Evolutionary conservation across 2,888 invertebrate genomes (phyloP).

Genomic region (Unio delphinus): DNA sequence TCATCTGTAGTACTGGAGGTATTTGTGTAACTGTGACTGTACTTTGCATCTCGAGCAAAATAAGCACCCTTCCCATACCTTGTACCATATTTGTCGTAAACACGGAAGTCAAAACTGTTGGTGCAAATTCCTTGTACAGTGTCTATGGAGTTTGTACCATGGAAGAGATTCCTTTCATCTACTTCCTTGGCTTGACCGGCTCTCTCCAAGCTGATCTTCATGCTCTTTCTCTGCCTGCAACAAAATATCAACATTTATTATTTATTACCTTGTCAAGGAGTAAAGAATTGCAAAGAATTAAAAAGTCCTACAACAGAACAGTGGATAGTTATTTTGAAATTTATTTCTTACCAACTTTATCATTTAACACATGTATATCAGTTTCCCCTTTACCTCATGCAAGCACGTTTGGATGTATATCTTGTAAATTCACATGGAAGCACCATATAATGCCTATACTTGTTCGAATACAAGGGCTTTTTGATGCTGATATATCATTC

Average conservation of each 20-base stretch:
- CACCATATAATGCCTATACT: too few species aligned
- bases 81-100: constrained; percentile 50
- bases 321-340: too few species aligned
- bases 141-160: constrained; percentile 45
- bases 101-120: constrained; percentile 50
- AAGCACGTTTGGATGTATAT: too few species aligned
- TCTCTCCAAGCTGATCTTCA: constrained; percentile 13
- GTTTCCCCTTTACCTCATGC: too few species aligned
- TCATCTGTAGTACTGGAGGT: neutral
- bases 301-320: too few species aligned
- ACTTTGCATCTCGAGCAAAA: constrained; percentile 44
- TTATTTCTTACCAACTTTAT: too few species aligned
- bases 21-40: constrained; percentile 37
- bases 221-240: constrained; percentile 6
- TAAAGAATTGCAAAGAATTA: too few species aligned
- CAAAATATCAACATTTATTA: neutral
- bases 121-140: constrained; percentile 47
- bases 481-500: too few species aligned
- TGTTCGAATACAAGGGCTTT: too few species aligned
- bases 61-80: constrained; percentile 53
- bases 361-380: too few species aligned
- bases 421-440: too few species aligned
- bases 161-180: constrained; percentile 42
- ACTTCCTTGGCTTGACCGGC: constrained; percentile 11
- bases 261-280: too few species aligned